Evolutionary conservation across 2,797 vertebrate genomes (phyloP), one percentile per base, ranked within the genome.

Genomic region (Lindbergichthys nudifrons): DNA sequence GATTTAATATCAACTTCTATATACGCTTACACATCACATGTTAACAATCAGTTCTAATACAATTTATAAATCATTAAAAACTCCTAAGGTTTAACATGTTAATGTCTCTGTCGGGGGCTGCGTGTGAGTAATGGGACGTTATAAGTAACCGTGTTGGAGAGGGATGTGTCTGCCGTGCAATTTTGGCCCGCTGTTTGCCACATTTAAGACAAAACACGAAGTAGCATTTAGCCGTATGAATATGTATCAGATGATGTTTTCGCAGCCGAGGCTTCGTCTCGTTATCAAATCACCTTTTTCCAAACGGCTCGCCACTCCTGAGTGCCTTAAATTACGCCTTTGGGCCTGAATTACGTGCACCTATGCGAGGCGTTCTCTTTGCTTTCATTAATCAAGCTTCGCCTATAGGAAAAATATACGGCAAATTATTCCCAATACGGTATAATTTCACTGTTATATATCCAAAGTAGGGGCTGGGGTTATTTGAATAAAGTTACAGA

Each of bases 171-270:
- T 86, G 82, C 32, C 0, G 23, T n/a, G 72, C 36, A 3, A 58
- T 70, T 87, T 87, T 81, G 67, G 45, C 53, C 36, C 50, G 80
- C 81, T 80, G 69, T 85, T 87, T 80, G 87, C 70, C 85, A 78
- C 71, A 82, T 89, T 92, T 87, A 86, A 88, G 70, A 87, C 89
- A 85, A 89, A 85, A 86, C 89, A 77, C 73, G 64, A 83, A 87
- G 80, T 70, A 79, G 78, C 72, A 65, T 87, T 87, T 87, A 73
- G 69, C 67, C 60, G 67, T 87, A 94, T 94, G 94, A 95, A 95
- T 94, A 95, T 93, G 92, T 92, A 94, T 92, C 84, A 93, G 93
- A 86, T 88, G 85, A 83, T 74, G 75, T 88, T 87, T 26, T 83
- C 73, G 58, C 75, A 70, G 75, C 70, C 48, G 79, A 63, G 60